Evolutionary conservation across 2,113 vertebrate species (phyloP), one percentile per base, ranked within the genome.

Genomic region (Taurulus bubalis): DNA sequence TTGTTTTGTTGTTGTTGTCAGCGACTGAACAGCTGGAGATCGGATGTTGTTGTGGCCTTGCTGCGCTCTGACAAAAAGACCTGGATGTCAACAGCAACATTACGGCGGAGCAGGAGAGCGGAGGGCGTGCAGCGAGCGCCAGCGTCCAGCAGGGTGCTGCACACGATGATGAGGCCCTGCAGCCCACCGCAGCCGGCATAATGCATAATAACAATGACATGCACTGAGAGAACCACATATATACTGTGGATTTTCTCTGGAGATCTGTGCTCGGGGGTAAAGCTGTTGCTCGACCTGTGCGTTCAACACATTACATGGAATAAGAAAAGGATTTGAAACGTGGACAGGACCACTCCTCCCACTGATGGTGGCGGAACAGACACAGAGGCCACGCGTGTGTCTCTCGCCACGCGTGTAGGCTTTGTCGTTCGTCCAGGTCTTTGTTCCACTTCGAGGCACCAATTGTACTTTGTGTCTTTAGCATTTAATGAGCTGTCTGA

Each of bases 51-150:
- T 34, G 32, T 42, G 18, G 34, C 30, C n/a, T 30, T 0, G 16
- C 47, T 40, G 59, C 22, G 77, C 14, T 1, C 59, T 64, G 45
- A 74, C 55, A 56, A 30, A 69, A 68, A 74, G 12, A 79, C 30
- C 59, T 58, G 22, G 14, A 75, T 59, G 65, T 62, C 65, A 64
- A 34, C 47, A 83, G 30, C n/a, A 63, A 4, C 22, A 22, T 15
- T 18, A 14, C 1, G 1, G 12, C 12, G 58, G 82, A 40, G 36
- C 12, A 22, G 16, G 12, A 69, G 56, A 30, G 56, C 45, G 10
- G 24, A 60, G 60, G 11, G 8, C n/a, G 4, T 6, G 0, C 12
- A 38, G 63, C 58, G 15, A 32, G 28, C n/a, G 24, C 45, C 51
- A 24, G 9, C 8, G 58, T 56, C 70, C 58, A 47, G 45, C 72